Conservation (phyloP, 64 coral and sea anemone genomes). For the Stichodactyla helianthus region DNA sequence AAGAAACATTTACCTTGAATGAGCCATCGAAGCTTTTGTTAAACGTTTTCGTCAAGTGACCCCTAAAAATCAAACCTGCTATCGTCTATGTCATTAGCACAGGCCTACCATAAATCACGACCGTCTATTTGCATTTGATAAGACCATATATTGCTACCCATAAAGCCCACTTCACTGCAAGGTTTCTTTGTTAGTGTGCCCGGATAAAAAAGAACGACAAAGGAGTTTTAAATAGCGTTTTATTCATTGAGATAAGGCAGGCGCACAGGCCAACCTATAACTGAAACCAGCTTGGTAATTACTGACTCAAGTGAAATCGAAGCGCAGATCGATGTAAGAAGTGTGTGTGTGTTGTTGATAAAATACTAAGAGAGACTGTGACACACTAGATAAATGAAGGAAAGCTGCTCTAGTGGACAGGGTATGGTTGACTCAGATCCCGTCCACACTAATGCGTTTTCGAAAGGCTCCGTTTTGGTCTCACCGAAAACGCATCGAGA, state of each 20-base stretch:
- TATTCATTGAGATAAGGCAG: not conserved
- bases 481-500: no score
- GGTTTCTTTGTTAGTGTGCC: no score
- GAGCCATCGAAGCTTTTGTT: no score
- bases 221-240: no score
- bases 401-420: not conserved
- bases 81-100: no score
- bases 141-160: not conserved
- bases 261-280: not conserved
- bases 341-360: not conserved
- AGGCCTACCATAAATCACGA: not conserved
- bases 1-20: no score
- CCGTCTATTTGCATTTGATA: not conserved
- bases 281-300: not conserved
- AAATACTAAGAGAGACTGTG: not conserved
- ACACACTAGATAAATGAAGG: not conserved
- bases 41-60: no score
- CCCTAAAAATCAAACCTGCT: no score
- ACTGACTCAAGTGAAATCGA: not conserved
- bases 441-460: no score
- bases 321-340: not conserved
- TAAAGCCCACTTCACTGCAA: no score
- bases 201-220: no score
- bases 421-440: not conserved
- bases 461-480: no score